Conservation (phyloP, 2,113 vertebrate species). For the Xiphophorus maculatus region DNA sequence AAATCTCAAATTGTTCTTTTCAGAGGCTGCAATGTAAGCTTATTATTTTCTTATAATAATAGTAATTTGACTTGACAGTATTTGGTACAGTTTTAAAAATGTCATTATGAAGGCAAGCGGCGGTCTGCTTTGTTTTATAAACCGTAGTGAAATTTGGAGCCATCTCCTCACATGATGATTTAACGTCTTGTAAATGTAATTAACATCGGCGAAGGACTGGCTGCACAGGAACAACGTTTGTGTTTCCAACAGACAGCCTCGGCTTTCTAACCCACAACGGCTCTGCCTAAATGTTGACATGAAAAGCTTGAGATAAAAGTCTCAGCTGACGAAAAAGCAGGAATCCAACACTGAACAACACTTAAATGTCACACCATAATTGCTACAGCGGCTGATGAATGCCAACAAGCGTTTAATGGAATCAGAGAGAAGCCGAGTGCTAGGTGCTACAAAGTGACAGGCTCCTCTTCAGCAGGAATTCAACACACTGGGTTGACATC, state of each 20-base stretch:
- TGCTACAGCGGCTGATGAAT: not conserved
- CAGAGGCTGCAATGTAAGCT: too few species aligned
- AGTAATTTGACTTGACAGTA: not conserved
- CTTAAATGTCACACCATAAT: constrained; percentile 10
- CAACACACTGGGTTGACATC: not conserved
- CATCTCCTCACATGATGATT: not conserved
- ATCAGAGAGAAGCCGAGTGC: constrained; percentile 1
- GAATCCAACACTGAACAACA: not conserved
- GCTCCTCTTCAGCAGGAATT: constrained; percentile 5
- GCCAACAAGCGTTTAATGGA: constrained; percentile 4
- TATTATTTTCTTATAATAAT: too few species aligned
- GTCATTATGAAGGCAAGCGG: not conserved
- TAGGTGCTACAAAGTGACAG: not conserved
- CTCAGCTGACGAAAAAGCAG: not conserved
- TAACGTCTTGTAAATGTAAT: not conserved
- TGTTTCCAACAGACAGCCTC: not conserved
- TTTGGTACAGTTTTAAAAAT: not conserved
- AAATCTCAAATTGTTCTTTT: too few species aligned
- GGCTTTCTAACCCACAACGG: not conserved
- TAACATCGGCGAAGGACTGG: not conserved
- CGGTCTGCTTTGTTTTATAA: not conserved
- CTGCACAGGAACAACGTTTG: not conserved
- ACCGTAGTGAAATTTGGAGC: not conserved
- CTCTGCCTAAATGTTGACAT: constrained; percentile 4
- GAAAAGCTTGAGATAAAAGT: constrained; percentile 9